phyloP scores from a whole-genome alignment of 2,113 vertebrate species.

The zebrafish (Danio rerio) region GRCz12tu NC_133194.1:26631001-26631500 shows the following conservation, averaged over 20 bases:
- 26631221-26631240: background rate
- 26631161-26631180: background rate
- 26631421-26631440: too few relatives aligned
- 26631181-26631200: background rate
- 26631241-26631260: background rate
- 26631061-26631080: constrained; percentile 43
- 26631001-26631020: constrained; percentile 44
- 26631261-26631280: background rate
- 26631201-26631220: background rate
- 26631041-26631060: constrained; percentile 7
- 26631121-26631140: constrained; percentile 36
- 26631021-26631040: constrained; percentile 28
- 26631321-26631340: too few relatives aligned
- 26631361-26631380: too few relatives aligned
- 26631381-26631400: too few relatives aligned
- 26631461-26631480: too few relatives aligned
- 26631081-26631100: constrained; percentile 41
- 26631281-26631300: background rate
- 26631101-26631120: constrained; percentile 43
- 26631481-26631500: too few relatives aligned
- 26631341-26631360: too few relatives aligned
- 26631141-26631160: constrained; percentile 34
- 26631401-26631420: too few relatives aligned
- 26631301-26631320: too few relatives aligned
- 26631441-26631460: too few relatives aligned